phyloP scores from a whole-genome alignment of 2,888 invertebrate genomes.

The Calephelis perditalis region DNA sequence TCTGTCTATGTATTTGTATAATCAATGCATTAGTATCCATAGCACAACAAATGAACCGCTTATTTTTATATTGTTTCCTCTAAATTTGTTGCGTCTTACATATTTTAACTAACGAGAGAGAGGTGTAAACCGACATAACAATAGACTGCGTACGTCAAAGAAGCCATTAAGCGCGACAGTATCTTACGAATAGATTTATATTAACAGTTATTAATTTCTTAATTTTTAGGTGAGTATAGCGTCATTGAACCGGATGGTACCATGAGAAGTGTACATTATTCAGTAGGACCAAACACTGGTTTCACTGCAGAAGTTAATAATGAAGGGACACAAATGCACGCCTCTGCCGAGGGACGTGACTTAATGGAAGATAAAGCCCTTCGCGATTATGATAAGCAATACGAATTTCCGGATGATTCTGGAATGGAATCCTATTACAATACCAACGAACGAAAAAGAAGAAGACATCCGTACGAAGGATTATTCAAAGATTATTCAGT shows the following conservation, averaged over 20 bases:
- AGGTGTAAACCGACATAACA: too few relatives aligned
- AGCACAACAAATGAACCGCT: too few relatives aligned
- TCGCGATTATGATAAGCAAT: conserved; percentile 57
- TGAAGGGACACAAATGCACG: conserved; percentile 43
- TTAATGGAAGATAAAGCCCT: conserved; percentile 52
- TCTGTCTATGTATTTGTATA: too few relatives aligned
- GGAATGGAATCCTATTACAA: conserved; percentile 45
- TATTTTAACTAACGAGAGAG: too few relatives aligned
- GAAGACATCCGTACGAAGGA: conserved; percentile 46
- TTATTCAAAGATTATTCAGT: conserved; percentile 45
- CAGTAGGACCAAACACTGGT: conserved; percentile 75
- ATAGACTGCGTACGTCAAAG: too few relatives aligned
- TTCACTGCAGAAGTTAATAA: conserved; percentile 79
- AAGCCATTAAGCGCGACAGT: too few relatives aligned
- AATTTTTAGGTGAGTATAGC: conserved; percentile 78
- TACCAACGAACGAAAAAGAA: conserved; percentile 42
- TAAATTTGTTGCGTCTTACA: too few relatives aligned
- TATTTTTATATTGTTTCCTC: too few relatives aligned
- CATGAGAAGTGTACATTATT: conserved; percentile 79
- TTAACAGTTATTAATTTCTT: conserved; percentile 3
- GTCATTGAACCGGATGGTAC: conserved; percentile 83
- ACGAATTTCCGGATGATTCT: conserved; percentile 54
- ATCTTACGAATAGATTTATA: too few relatives aligned
- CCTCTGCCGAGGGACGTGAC: conserved; percentile 27
- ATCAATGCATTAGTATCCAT: too few relatives aligned